Base-by-base conservation (phyloP, 2,113 vertebrate species). In the Chroicocephalus ridibundus region DNA sequence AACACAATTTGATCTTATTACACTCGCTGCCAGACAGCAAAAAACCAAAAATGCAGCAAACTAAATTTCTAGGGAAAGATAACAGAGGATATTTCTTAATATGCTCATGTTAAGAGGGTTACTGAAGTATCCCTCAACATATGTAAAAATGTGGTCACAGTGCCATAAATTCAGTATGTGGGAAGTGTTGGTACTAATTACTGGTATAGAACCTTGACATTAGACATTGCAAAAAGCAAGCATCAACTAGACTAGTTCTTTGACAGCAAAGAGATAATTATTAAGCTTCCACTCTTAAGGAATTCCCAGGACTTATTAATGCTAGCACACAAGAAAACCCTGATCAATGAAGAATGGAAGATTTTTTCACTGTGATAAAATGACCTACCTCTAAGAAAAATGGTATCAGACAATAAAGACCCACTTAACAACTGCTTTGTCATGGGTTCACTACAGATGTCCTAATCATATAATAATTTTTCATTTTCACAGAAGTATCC, bases 131-230 rank as follows among this genome's bases (percentile, higher is more conserved):
- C 82, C 82, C 85, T 95, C 95, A 96, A 93, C 90, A 90, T 68
- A 90, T 92, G 96, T 96, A 97, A 96, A 94, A 96, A 93, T 71
- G 88, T 96, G 94, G 92, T 93, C 85, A 93, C 76, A 92, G 75
- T 95, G 85, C 92, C 82, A 90, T 77, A 96, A 95, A 96, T 96
- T 90, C 88, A 95, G 92, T 88, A 70, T 81, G 82, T 92, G 93
- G 92, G 71, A 96, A 94, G 91, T 94, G 96, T 95, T 97, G 93
- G 89, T 97, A 97, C 93, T 97, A 97, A 97, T 97, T 97, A 91
- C 94, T 95, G 70, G 86, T 95, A 97, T 87, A 94, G 74, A 95
- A 96, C 89, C 94, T 94, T 96, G 95, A 97, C 95, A 96, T 79
- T 18, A 93, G 65, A 97, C 81, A 93, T 69, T 72, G 91, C 89